Evolutionary conservation across 2,797 vertebrate species (phyloP).

Genomic region (Moxostoma hubbsi): DNA sequence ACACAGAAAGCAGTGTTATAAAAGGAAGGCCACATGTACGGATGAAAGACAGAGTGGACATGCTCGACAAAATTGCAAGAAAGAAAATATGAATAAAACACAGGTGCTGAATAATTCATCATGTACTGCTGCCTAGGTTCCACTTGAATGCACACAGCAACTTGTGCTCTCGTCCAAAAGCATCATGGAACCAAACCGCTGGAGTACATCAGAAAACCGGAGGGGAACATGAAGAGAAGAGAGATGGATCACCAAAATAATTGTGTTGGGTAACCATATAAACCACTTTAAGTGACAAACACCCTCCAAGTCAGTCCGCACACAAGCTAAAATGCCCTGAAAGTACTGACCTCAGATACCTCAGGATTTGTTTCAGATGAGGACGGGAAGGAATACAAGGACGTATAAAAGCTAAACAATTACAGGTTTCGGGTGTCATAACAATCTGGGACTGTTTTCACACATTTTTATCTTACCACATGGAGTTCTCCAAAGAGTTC

Average conservation of each 20-base stretch:
- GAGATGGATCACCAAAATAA: conserved; percentile 50
- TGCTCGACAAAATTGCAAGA: conserved; percentile 56
- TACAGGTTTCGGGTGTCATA: background rate
- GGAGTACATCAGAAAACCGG: conserved; percentile 37
- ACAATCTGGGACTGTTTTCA: background rate
- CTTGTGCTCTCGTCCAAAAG: conserved; percentile 61
- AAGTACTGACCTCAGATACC: conserved; percentile 23
- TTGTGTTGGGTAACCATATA: conserved; percentile 11
- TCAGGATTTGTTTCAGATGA: background rate
- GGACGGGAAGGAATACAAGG: background rate
- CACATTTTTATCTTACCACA: too few relatives aligned
- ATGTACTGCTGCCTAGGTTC: conserved; percentile 71
- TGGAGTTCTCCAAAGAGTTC: too few relatives aligned
- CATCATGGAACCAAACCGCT: conserved; percentile 58
- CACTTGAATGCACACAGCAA: conserved; percentile 70
- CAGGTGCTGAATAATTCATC: conserved; percentile 74
- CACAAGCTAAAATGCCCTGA: conserved; percentile 10
- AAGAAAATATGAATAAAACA: conserved; percentile 66
- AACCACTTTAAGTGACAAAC: conserved; percentile 21
- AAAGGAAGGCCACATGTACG: conserved; percentile 38
- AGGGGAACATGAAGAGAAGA: conserved; percentile 33
- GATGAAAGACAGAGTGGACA: conserved; percentile 49
- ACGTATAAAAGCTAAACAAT: conserved; percentile 19
- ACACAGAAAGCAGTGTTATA: conserved; percentile 26
- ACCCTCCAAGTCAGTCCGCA: conserved; percentile 27